These are phyloP conservation scores for Carcina quercana DNA, from an alignment of 2,888 invertebrate species.

Conservation along the genomic window DNA sequence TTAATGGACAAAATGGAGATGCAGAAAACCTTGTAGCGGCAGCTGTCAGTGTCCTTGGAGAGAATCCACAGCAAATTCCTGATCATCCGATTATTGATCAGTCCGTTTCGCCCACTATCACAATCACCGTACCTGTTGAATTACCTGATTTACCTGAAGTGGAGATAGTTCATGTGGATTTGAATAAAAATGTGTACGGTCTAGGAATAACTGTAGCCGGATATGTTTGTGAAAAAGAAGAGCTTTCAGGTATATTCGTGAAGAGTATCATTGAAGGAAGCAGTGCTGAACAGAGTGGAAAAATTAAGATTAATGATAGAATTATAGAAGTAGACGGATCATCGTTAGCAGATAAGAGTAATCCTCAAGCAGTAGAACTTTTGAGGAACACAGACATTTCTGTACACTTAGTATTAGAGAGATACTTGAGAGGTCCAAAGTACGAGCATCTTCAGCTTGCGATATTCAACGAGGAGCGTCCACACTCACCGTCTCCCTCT, in stretches of 20 bases:
- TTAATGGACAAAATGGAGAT: conserved; percentile 51
- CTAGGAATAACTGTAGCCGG: conserved; percentile 97
- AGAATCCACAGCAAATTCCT: conserved; percentile 57
- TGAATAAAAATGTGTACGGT: conserved; percentile 94
- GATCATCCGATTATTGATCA: conserved; percentile 51
- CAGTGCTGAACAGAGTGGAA: conserved; percentile 93
- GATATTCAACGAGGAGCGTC: conserved; percentile 77
- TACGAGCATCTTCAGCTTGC: conserved; percentile 94
- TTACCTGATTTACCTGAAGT: conserved; percentile 87
- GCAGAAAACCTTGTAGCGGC: conserved; percentile 47
- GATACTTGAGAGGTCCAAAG: conserved; percentile 94
- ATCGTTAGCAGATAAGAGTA: conserved; percentile 92
- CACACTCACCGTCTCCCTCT: conserved; percentile 82
- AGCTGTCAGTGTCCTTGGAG: conserved; percentile 60
- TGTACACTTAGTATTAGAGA: conserved; percentile 91
- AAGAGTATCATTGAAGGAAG: conserved; percentile 98
- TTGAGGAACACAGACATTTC: conserved; percentile 93
- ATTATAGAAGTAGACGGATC: conserved; percentile 97
- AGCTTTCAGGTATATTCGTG: conserved; percentile 99
- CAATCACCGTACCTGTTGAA: conserved; percentile 65
- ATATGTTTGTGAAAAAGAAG: conserved; percentile 98
- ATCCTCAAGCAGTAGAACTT: conserved; percentile 97
- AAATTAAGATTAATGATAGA: conserved; percentile 96
- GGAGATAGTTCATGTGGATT: conserved; percentile 91
- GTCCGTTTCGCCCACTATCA: conserved; percentile 56